phyloP scores from a whole-genome alignment of 2,113 vertebrate genomes.

The Odontophorus gujanensis region DNA sequence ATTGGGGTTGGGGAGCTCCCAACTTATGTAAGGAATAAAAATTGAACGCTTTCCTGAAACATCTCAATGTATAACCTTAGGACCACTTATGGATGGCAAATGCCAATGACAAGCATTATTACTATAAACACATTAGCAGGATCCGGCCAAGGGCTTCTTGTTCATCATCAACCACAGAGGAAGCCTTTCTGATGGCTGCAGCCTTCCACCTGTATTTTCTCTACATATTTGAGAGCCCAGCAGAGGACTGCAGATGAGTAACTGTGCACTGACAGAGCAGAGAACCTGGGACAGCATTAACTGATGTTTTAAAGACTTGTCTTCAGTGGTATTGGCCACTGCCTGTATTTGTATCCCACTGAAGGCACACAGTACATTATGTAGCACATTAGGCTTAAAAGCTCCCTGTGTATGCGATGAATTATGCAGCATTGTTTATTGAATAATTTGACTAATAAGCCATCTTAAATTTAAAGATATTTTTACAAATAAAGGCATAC shows the following conservation, averaged over 20 bases:
- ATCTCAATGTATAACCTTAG: background rate
- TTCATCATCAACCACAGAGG: background rate
- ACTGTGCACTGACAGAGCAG: background rate
- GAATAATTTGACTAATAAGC: slow-evolving; percentile 37
- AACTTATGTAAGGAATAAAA: background rate
- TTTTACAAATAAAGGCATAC: background rate
- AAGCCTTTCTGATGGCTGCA: background rate
- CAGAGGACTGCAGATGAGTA: background rate
- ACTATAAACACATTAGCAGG: accelerated
- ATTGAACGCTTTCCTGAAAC: background rate
- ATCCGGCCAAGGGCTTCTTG: background rate
- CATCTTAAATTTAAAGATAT: slow-evolving; percentile 38
- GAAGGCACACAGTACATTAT: background rate
- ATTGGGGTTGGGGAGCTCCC: background rate
- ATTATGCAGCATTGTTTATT: slow-evolving; percentile 42
- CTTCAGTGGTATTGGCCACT: too few relatives aligned
- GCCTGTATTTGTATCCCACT: background rate
- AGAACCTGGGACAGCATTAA: background rate
- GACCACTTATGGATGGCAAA: background rate
- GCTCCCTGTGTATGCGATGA: background rate
- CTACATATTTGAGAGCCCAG: background rate
- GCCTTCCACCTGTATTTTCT: background rate
- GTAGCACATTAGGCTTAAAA: slow-evolving; percentile 39
- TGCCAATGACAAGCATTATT: background rate
- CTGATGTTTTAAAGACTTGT: background rate